Conservation (phyloP, 1,140 invertebrate genomes). For the Doryteuthis pealeii region DNA sequence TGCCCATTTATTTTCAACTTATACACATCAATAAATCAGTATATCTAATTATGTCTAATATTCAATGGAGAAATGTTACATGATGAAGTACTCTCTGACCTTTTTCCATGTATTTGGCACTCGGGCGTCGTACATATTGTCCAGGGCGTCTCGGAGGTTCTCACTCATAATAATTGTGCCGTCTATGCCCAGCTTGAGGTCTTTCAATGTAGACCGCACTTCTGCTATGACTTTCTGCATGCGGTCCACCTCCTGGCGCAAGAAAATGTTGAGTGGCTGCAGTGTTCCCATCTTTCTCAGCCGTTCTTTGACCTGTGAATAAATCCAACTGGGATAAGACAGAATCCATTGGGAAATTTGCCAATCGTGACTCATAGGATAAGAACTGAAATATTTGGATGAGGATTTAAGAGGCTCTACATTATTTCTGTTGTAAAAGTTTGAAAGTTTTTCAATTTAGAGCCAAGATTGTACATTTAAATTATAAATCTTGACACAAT, state of each 20-base stretch:
- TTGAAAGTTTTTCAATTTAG: too few species aligned
- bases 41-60: too few species aligned
- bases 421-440: too few species aligned
- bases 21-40: too few species aligned
- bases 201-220: constrained; percentile 79
- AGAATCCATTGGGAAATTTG: neutral
- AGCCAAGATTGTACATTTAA: too few species aligned
- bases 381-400: too few species aligned
- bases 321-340: neutral
- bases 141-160: constrained; percentile 80
- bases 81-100: constrained; percentile 61
- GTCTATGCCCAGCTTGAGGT: constrained; percentile 92
- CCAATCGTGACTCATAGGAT: too few species aligned
- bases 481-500: too few species aligned
- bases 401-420: too few species aligned
- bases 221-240: constrained; percentile 84
- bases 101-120: constrained; percentile 90
- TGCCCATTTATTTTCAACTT: too few species aligned
- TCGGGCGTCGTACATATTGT: constrained; percentile 94
- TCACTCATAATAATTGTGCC: constrained; percentile 97
- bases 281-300: constrained; percentile 64
- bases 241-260: constrained; percentile 91
- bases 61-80: too few species aligned
- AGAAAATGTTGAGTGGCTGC: constrained; percentile 69
- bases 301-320: constrained; percentile 53